A percentile compares a stretch with the other conserved stretches of the same genome.
These are phyloP conservation scores for Hypanus sabinus DNA, from an alignment of 2,113 vertebrate genomes.

Conservation along the genomic window DNA sequence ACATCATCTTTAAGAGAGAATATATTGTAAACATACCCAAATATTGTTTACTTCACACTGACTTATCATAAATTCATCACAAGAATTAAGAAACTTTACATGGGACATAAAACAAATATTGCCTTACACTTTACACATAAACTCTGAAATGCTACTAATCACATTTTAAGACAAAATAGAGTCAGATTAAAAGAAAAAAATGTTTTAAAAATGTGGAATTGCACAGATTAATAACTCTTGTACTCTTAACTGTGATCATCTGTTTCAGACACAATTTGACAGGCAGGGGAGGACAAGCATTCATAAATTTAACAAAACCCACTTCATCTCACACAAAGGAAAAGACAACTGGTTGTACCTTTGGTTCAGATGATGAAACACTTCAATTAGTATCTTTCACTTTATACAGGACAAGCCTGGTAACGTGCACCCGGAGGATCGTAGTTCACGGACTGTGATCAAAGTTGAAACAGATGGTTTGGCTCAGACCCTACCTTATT, in stretches of 20 bases:
- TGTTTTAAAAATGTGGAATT: neutral
- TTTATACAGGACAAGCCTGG: conserved; percentile 42
- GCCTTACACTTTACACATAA: neutral
- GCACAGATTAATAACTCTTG: conserved; percentile 28
- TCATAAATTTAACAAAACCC: conserved; percentile 35
- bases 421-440: conserved; percentile 41
- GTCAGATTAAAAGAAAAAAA: neutral
- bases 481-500: conserved; percentile 23
- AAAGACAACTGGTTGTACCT: conserved; percentile 28
- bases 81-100: conserved; percentile 19
- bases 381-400: conserved; percentile 42
- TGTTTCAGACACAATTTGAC: neutral
- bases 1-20: neutral
- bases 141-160: neutral
- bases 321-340: conserved; percentile 31
- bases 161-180: neutral
- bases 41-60: conserved; percentile 15
- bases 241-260: neutral
- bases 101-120: neutral
- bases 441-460: conserved; percentile 44
- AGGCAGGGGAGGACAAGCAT: conserved; percentile 15
- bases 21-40: neutral
- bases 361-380: conserved; percentile 27
- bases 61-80: neutral
- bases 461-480: conserved; percentile 45